Conservation (phyloP, 2,888 invertebrate genomes). For the Noctua janthe region DNA sequence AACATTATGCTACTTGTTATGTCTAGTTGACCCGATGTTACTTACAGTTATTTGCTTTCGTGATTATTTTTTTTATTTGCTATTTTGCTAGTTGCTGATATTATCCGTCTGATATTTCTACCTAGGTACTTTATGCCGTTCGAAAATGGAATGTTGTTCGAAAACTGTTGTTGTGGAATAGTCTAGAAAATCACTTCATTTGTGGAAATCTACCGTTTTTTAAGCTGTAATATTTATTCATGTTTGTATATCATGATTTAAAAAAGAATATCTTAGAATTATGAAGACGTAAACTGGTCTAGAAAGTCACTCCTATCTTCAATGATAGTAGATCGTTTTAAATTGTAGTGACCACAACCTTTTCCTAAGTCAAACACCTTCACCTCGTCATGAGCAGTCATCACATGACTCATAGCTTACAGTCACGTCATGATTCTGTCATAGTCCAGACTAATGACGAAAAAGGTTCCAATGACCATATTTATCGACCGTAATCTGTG, state of each 20-base stretch:
- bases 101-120: background rate
- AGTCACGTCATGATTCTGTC: constrained; percentile 28
- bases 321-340: background rate
- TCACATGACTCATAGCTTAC: constrained; percentile 16
- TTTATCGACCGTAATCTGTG: constrained; percentile 24
- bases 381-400: constrained; percentile 33
- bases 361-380: background rate
- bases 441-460: constrained; percentile 36
- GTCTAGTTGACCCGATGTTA: constrained; percentile 48
- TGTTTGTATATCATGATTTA: background rate
- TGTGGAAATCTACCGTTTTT: background rate
- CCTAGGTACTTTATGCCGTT: background rate
- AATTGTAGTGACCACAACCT: background rate
- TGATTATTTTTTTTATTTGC: constrained; percentile 21
- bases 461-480: constrained; percentile 16
- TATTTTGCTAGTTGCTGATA: constrained; percentile 4
- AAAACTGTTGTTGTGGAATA: background rate
- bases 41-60: constrained; percentile 25
- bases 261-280: background rate
- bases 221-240: background rate
- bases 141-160: background rate
- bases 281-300: background rate
- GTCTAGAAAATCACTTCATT: background rate
- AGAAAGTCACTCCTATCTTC: background rate
- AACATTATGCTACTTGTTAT: constrained; percentile 30